phyloP scores from a whole-genome alignment of 1,140 invertebrate genomes.

The Bombus picipes region DNA sequence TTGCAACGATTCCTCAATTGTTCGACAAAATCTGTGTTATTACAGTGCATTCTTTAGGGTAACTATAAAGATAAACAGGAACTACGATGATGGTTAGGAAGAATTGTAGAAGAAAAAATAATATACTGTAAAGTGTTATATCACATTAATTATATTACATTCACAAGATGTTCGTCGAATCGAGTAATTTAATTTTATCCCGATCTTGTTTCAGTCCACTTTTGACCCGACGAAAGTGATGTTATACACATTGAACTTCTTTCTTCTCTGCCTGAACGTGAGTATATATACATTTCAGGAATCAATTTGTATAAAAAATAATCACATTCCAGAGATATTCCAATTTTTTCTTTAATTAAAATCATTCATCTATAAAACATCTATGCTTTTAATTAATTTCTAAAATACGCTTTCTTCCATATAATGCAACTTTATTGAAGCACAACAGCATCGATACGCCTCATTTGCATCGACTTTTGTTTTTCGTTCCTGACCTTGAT shows the following conservation, averaged over 20 bases:
- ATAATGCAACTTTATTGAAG: background rate
- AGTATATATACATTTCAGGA: conserved; percentile 77
- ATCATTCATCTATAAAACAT: background rate
- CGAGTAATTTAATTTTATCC: background rate
- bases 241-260: conserved; percentile 86
- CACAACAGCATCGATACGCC: background rate
- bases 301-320: background rate
- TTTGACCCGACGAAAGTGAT: conserved; percentile 86
- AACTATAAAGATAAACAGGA: background rate
- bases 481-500: background rate
- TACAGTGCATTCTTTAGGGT: background rate
- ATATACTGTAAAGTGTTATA: background rate
- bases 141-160: background rate
- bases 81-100: no score
- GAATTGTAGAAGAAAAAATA: no score
- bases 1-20: background rate
- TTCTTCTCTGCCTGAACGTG: conserved; percentile 86
- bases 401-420: background rate
- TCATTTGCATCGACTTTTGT: background rate
- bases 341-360: background rate
- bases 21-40: background rate
- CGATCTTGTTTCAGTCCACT: conserved; percentile 83
- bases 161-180: background rate
- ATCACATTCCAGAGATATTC: background rate
- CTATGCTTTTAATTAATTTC: background rate